Evolutionary conservation across 2,113 vertebrate genomes (phyloP), one percentile per base, ranked within the genome.

Genomic region (Megaceryle torquata): DNA sequence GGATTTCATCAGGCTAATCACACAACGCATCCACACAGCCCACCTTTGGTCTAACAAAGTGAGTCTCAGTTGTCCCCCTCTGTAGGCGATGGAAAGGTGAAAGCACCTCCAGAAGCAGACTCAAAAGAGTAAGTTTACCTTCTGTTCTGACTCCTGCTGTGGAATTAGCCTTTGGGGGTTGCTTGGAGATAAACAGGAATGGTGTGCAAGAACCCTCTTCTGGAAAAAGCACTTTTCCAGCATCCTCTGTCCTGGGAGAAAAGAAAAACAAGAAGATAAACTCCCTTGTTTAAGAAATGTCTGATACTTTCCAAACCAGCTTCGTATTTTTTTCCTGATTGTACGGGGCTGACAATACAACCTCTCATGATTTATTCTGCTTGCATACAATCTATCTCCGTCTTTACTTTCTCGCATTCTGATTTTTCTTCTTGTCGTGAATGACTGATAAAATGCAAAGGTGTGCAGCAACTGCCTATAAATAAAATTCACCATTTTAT

Each of bases 401-500:
- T 51, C 51, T 92, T 94, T 57, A 64, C n/a, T 71, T 82, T 65
- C 37, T 69, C 44, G 72, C 39, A 88, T 53, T 82, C 56, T 57
- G 63, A 59, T 61, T 84, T 60, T 96, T 91, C 74, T 94, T 92
- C 28, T 68, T 93, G 61, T 88, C 71, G 63, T 80, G 92, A 96
- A 87, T 68, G 60, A 90, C 44, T 54, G 71, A 91, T 51, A 85
- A 96, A 97, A 86, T 11, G 28, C 51, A 82, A 64, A 72, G 54
- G 41, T 93, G 35, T 70, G 37, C 83, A 88, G 33, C 59, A 86
- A 64, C 53, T 69, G 76, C 54, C 65, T 88, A 92, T 94, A 96
- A 96, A 93, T 77, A 95, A 91, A 91, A 94, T 79, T 60, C 53
- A 82, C 50, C 29, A 22, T 75, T 96, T 86, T 88, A 91, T 95